Evolutionary conservation across 2,888 invertebrate species (phyloP).

Genomic region (Argyresthia goedartella): DNA sequence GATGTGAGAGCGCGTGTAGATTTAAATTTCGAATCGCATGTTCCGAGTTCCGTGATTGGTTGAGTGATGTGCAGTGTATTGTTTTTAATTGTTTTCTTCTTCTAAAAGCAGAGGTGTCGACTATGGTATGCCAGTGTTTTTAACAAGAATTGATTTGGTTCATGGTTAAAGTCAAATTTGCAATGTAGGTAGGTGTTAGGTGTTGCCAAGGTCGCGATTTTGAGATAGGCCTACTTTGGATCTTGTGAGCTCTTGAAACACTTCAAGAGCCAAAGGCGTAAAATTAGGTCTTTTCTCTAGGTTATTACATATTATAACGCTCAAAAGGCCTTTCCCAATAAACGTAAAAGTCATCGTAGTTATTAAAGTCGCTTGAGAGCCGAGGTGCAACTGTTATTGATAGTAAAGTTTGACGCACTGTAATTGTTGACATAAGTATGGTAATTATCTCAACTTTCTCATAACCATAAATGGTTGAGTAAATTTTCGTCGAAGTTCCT

Average conservation of each 20-base stretch:
- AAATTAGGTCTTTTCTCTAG: too few species aligned
- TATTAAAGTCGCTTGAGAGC: too few species aligned
- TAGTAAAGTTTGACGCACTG: too few species aligned
- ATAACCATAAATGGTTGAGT: too few species aligned
- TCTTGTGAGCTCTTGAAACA: background rate
- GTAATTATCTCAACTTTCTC: too few species aligned
- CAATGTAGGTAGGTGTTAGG: background rate
- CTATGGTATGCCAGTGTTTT: conserved; percentile 7
- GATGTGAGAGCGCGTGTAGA: background rate
- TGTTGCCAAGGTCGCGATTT: background rate
- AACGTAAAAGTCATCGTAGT: too few species aligned
- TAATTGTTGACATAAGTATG: too few species aligned
- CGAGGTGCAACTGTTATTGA: too few species aligned
- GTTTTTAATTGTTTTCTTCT: background rate
- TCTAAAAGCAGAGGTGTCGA: conserved; percentile 6
- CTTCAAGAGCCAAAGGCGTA: background rate
- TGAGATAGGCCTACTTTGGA: background rate
- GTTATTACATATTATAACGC: too few species aligned
- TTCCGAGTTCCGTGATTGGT: background rate
- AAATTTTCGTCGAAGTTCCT: too few species aligned
- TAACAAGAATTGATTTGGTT: background rate
- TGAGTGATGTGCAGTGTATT: background rate
- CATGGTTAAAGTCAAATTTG: background rate
- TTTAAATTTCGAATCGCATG: background rate
- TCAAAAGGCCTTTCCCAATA: too few species aligned